Base-by-base conservation (phyloP, 2,888 invertebrate genomes). In the Eupelmus urozonus region DNA sequence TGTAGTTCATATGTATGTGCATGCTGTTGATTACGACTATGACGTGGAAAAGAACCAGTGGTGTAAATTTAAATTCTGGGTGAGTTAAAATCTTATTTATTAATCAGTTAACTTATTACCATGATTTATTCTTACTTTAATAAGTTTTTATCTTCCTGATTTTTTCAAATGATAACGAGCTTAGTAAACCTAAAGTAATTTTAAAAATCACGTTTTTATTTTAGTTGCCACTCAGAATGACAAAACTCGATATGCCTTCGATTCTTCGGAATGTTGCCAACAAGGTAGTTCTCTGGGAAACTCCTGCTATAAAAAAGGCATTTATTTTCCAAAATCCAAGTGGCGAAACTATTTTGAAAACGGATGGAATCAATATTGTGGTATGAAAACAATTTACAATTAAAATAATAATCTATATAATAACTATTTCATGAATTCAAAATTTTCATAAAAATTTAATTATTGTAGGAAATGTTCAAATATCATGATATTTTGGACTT, bases 281-380 rank as follows among this genome's bases (percentile, higher is more conserved):
- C 49, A 95, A 93, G 85, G 93, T 95, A 0, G 93, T 97, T 0
- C 91, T 99, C 9, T 94, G 96, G 89, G 94, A 97, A 90, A 93
- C 96, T 0, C 93, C 94, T 0, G 92, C 94, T 55, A 97, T 99
- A 78, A 96, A 93, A 84, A 92, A 96, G 76, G 97, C 97, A 0
- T 96, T 98, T 73, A 94, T 96, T 0, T 95, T 94, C 80, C 92
- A 92, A 85, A 94, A 94, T 84, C 92, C 93, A 65, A 91, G 92
- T 23, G 90, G 84, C 20, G 86, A 92, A 18, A 90, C 94, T 0
- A 92, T 94, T 80, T 91, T 99, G 0, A 96, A 96, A 90, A 99
- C 99, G 0, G 99, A 99, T 86, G 99, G 99, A 2, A 95, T 98
- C 66, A 99, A 99, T 87, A 94, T 99, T 73, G 91, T 93, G 66